Evolutionary conservation across 2,888 invertebrate genomes (phyloP).

Genomic region (Heliconius ismenius): DNA sequence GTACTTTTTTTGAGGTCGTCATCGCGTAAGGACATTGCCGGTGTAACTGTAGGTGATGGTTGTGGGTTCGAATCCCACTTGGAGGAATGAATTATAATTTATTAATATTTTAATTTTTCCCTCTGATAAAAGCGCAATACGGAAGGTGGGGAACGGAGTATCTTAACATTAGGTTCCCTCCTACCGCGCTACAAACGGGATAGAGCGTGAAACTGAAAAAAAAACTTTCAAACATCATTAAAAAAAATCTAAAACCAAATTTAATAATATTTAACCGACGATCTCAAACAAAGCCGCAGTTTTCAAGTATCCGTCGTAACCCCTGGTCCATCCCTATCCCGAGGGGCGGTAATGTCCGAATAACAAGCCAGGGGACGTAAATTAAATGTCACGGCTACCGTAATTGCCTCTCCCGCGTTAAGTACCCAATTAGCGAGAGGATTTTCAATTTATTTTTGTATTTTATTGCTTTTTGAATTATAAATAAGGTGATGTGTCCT

Average conservation of each 20-base stretch:
- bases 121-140: too few species aligned
- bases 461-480: constrained; percentile 9
- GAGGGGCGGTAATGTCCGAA: constrained; percentile 35
- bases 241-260: not conserved
- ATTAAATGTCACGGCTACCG: constrained; percentile 45
- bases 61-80: too few species aligned
- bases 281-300: constrained; percentile 27
- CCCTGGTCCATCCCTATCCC: constrained; percentile 13
- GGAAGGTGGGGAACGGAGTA: too few species aligned
- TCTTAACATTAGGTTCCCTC: too few species aligned
- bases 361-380: constrained; percentile 41
- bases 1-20: too few species aligned
- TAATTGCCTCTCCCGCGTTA: constrained; percentile 51
- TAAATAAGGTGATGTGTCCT: not conserved
- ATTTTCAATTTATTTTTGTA: constrained; percentile 36
- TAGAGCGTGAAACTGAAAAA: too few species aligned
- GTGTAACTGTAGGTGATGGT: too few species aligned
- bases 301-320: constrained; percentile 20
- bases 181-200: too few species aligned
- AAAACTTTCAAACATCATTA: not conserved
- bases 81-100: too few species aligned
- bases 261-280: not conserved
- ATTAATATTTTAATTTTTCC: too few species aligned
- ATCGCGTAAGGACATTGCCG: too few species aligned
- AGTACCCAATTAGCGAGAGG: constrained; percentile 49